These are phyloP conservation scores for Prochilodus magdalenae DNA, from an alignment of 2,113 vertebrate genomes.

Conservation along the genomic window DNA sequence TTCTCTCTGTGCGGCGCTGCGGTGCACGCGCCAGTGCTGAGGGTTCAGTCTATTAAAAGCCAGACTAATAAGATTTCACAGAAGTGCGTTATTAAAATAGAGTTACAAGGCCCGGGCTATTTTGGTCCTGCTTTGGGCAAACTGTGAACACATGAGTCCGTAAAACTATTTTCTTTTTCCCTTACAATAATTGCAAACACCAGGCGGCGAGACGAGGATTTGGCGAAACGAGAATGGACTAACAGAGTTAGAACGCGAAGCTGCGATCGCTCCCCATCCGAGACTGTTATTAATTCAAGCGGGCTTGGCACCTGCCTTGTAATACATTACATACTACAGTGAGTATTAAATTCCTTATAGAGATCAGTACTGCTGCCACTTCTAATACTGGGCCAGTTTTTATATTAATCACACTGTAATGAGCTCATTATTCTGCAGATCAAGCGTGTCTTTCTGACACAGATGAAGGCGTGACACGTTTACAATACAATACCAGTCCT, in stretches of 20 bases:
- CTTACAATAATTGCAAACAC: slow-evolving; percentile 40
- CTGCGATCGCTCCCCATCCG: slow-evolving; percentile 12
- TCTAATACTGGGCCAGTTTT: slow-evolving; percentile 73
- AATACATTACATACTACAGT: slow-evolving; percentile 68
- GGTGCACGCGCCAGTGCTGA: slow-evolving; percentile 58
- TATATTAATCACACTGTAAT: slow-evolving; percentile 77
- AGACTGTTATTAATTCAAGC: slow-evolving; percentile 35
- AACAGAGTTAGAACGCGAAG: slow-evolving; percentile 16
- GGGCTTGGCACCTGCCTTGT: slow-evolving; percentile 73
- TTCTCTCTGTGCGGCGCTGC: slow-evolving; percentile 65
- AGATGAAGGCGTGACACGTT: slow-evolving; percentile 16
- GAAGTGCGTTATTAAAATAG: slow-evolving; percentile 78
- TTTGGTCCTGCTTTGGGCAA: slow-evolving; percentile 74
- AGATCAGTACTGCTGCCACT: slow-evolving; percentile 75
- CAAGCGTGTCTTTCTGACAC: background rate
- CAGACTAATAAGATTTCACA: slow-evolving; percentile 81
- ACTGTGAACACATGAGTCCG: slow-evolving; percentile 67
- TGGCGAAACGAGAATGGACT: slow-evolving; percentile 10
- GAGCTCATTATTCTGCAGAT: slow-evolving; percentile 68
- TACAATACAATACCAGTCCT: background rate
- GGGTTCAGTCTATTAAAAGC: slow-evolving; percentile 80
- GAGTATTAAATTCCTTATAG: slow-evolving; percentile 58
- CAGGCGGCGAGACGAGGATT: background rate
- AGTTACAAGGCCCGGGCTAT: slow-evolving; percentile 75
- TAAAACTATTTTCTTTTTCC: slow-evolving; percentile 59